A percentile compares a stretch with the other conserved stretches of the same genome.
Conservation (phyloP, 2,797 vertebrate species). For the Epinephelus coioides region DNA sequence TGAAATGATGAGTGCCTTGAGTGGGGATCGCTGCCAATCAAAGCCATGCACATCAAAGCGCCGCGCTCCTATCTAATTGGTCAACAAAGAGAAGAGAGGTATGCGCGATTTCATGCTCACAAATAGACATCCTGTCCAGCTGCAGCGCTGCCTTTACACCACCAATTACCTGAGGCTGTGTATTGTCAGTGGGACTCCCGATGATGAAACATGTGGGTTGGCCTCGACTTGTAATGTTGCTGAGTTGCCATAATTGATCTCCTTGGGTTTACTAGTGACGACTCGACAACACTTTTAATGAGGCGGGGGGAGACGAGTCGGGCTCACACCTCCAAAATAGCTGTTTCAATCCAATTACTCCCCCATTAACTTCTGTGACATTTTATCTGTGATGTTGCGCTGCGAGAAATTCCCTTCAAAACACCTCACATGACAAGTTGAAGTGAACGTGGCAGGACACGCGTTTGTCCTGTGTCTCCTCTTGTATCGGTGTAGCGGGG, state of each 20-base stretch:
- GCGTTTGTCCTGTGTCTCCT: not conserved
- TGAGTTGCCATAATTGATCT: conserved; percentile 78
- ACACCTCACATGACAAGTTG: not conserved
- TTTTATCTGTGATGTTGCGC: conserved; percentile 33
- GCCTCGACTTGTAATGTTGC: conserved; percentile 64
- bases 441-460: not conserved
- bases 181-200: conserved; percentile 55
- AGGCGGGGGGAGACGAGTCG: conserved; percentile 48
- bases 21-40: conserved; percentile 72
- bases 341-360: conserved; percentile 47
- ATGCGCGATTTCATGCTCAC: conserved; percentile 21
- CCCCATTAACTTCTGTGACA: conserved; percentile 37
- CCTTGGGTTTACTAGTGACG: conserved; percentile 66
- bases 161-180: conserved; percentile 70
- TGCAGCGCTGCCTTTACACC: conserved; percentile 21
- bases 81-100: conserved; percentile 50
- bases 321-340: conserved; percentile 45
- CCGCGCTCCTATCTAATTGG: conserved; percentile 68
- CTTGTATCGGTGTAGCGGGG: not conserved
- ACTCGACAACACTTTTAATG: conserved; percentile 67
- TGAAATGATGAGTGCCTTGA: conserved; percentile 74
- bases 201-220: conserved; percentile 58
- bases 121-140: conserved; percentile 49
- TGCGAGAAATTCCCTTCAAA: conserved; percentile 8
- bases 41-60: conserved; percentile 44